Evolutionary conservation across 2,113 vertebrate genomes (phyloP), one percentile per base, ranked within the genome.

Genomic region (Sebastes fasciatus): DNA sequence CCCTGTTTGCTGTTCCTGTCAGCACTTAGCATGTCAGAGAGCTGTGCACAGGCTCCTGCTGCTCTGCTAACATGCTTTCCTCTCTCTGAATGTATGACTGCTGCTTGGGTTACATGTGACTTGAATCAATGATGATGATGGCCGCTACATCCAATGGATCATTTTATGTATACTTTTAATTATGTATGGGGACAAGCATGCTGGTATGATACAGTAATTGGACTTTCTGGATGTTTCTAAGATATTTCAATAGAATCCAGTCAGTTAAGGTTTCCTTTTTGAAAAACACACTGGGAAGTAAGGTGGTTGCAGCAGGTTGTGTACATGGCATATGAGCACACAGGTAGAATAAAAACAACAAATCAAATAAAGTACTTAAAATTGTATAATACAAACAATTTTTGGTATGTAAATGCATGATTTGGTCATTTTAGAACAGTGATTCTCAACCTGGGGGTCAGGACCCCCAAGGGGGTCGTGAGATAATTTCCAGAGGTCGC

Each of bases 11-110:
- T 43, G 69, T 49, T 65, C 17, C 72, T 19, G 46, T 66, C 63
- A 52, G 12, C 69, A 67, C 80, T 49, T 40, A 46, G 64, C 26
- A 3, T 58, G 80, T 74, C 34, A 71, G 62, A 21, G 64, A 65
- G 48, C 48, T 65, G 55, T 43, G 10, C 61, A n/a, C 64, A 5
- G 65, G 45, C 1, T 64, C 42, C 26, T 16, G 52, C 52, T 8
- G 40, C 34, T 34, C 34, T 34, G 34, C 48, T 42, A 40, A 63
- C 70, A 58, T 4, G 61, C 46, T 66, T 49, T 14, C 26, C 54
- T 72, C 67, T 19, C n/a, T 63, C 42, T 70, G 8, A 51, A 49
- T 23, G 49, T 19, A 26, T 62, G 26, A 57, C 62, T 48, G 46
- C 66, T 76, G 43, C 26, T 76, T 58, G 49, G 54, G 17, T 66